Evolutionary conservation across 2,888 invertebrate genomes (phyloP).

Genomic region (Drosophila sordidula): DNA sequence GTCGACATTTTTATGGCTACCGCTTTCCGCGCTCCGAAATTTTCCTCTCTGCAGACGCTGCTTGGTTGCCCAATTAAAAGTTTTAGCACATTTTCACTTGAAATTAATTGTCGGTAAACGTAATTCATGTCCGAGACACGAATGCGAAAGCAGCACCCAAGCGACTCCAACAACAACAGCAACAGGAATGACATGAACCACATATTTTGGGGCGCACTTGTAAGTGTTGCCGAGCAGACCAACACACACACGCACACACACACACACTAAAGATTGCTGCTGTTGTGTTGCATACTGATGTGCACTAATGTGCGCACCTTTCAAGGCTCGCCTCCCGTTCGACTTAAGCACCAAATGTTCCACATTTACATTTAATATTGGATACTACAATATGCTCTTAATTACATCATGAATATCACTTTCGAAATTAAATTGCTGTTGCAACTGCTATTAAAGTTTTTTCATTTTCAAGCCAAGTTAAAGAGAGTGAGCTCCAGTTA

Average conservation of each 20-base stretch:
- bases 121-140: conserved; percentile 78
- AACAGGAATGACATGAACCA: conserved; percentile 25
- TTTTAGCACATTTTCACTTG: conserved; percentile 79
- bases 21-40: conserved; percentile 22
- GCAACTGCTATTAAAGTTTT: background rate
- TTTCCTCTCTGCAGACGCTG: conserved; percentile 23
- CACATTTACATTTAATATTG: background rate
- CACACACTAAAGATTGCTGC: conserved; percentile 6
- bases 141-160: conserved; percentile 52
- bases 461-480: background rate
- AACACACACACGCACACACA: background rate
- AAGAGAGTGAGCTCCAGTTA: no score
- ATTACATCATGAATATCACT: background rate
- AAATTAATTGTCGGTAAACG: conserved; percentile 79
- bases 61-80: conserved; percentile 76
- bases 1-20: conserved; percentile 75
- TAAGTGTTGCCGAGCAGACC: conserved; percentile 19
- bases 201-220: conserved; percentile 28
- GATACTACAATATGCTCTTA: background rate
- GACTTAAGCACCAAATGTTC: background rate
- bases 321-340: background rate
- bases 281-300: conserved; percentile 59
- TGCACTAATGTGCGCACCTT: conserved; percentile 15
- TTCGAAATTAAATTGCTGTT: background rate
- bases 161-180: conserved; percentile 23